Base-by-base conservation (phyloP, 1,140 invertebrate species). In the Plutomurus gul region DNA sequence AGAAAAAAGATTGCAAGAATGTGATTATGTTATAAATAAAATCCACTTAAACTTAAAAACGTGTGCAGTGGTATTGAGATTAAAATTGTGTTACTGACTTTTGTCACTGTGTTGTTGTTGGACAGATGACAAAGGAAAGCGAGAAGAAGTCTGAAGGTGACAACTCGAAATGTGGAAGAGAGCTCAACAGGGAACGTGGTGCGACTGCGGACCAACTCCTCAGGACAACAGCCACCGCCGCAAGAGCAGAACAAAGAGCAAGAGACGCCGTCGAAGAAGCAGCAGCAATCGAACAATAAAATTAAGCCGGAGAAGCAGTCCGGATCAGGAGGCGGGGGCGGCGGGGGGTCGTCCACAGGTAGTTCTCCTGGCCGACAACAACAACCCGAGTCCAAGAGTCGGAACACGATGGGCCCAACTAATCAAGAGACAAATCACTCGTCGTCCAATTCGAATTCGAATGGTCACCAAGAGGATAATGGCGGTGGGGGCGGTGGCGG, bases 121-220 rank as follows among this genome's bases (percentile, higher is more conserved):
- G 16, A 36, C 71, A 83, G 82, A 83, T 83, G 82, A 83, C 82
- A 65, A 83, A 83, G 80, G 82, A 83, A 76, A 70, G 82, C 37
- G 82, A 82, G 75, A 83, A 79, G 78, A 49, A n/a, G 77, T 40
- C 75, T 77, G 74, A 81, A 79, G 60, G 78, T 79, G 56, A 75
- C 77, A 75, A 65, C 56, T 65, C 56, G 81, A 71, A 77, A 78
- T 76, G 82, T 37, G 16, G 82, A 77, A 39, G 70, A 33, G 46
- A 27, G 65, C 47, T 33, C 65, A 13, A 37, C 40, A 75, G 74
- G 76, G 16, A 77, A 30, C 60, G 46, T 70, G 3, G 36, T 72
- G 39, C 56, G 77, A 37, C 75, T 70, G n/a, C 46, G 70, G 75
- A 39, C 60, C 40, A 77, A 33, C 47, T 75, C 71, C 20, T 33